Evolutionary conservation across 2,888 invertebrate genomes (phyloP).

Genomic region (Spodoptera picta): DNA sequence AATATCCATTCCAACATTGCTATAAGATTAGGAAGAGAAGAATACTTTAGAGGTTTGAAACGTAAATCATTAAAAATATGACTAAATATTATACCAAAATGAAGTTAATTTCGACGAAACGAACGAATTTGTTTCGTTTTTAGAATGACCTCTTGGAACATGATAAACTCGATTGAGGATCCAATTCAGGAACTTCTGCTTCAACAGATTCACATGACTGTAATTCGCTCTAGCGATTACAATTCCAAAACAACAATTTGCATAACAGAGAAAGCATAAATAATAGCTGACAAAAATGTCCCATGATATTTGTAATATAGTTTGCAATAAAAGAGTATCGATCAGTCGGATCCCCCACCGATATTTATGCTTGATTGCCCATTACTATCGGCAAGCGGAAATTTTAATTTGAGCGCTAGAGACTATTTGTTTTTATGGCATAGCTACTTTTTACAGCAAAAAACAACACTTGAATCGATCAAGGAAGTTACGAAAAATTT

Average conservation of each 20-base stretch:
- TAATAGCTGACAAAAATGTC: slow-evolving; percentile 38
- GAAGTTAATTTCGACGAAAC: too few species aligned
- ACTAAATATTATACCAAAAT: too few species aligned
- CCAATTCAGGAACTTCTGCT: too few species aligned
- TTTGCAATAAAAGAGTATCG: slow-evolving; percentile 68
- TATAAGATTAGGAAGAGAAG: too few species aligned
- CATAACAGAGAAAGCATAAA: slow-evolving; percentile 5
- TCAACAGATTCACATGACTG: too few species aligned
- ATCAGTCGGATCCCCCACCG: slow-evolving; percentile 73
- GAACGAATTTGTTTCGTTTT: too few species aligned
- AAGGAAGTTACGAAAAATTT: slow-evolving; percentile 79
- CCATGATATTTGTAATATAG: slow-evolving; percentile 44
- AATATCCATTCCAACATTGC: too few species aligned
- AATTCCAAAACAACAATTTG: neutral
- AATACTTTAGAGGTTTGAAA: too few species aligned
- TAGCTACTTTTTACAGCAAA: slow-evolving; percentile 78
- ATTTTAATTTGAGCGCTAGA: slow-evolving; percentile 87
- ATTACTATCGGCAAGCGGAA: slow-evolving; percentile 82
- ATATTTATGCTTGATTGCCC: slow-evolving; percentile 84
- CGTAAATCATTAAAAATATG: too few species aligned
- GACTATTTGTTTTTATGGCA: slow-evolving; percentile 85
- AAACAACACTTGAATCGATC: slow-evolving; percentile 72
- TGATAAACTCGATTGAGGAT: too few species aligned
- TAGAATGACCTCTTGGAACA: too few species aligned
- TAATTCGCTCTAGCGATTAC: too few species aligned